phyloP scores from a whole-genome alignment of 2,888 invertebrate species.

The Loripinus fragilis region DNA sequence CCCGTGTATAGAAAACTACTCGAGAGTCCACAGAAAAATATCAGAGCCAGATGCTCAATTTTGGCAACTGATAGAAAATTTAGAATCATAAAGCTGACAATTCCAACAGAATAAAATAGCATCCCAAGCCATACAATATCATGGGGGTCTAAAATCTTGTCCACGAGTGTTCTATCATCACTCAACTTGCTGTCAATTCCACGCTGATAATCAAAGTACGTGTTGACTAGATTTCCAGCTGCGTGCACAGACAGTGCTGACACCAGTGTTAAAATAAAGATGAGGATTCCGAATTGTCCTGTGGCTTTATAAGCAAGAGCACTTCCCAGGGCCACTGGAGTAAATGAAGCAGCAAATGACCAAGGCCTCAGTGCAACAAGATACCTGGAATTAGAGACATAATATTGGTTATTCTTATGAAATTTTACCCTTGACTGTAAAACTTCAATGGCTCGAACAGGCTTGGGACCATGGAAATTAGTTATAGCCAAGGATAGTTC shows the following conservation, averaged over 20 bases:
- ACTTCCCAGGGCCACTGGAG: conserved; percentile 95
- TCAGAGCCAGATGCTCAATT: conserved; percentile 96
- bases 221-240: conserved; percentile 98
- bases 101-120: conserved; percentile 93
- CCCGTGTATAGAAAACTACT: conserved; percentile 98
- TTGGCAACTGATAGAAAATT: conserved; percentile 93
- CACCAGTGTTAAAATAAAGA: conserved; percentile 91
- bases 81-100: conserved; percentile 91
- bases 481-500: no score
- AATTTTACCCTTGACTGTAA: no score
- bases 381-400: conserved; percentile 62
- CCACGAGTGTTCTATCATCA: conserved; percentile 97
- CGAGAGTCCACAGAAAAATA: conserved; percentile 97
- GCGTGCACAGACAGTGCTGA: conserved; percentile 97
- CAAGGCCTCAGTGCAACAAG: conserved; percentile 93
- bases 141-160: conserved; percentile 92
- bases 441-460: no score
- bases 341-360: conserved; percentile 95
- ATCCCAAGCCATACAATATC: conserved; percentile 95
- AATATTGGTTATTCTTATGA: background rate
- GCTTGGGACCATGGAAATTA: no score
- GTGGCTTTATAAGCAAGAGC: conserved; percentile 92
- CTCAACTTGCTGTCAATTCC: conserved; percentile 93
- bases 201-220: conserved; percentile 97
- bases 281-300: conserved; percentile 88